These are phyloP conservation scores for Zaprionus africanus DNA, from an alignment of 1,140 invertebrate genomes.

Conservation along the genomic window DNA sequence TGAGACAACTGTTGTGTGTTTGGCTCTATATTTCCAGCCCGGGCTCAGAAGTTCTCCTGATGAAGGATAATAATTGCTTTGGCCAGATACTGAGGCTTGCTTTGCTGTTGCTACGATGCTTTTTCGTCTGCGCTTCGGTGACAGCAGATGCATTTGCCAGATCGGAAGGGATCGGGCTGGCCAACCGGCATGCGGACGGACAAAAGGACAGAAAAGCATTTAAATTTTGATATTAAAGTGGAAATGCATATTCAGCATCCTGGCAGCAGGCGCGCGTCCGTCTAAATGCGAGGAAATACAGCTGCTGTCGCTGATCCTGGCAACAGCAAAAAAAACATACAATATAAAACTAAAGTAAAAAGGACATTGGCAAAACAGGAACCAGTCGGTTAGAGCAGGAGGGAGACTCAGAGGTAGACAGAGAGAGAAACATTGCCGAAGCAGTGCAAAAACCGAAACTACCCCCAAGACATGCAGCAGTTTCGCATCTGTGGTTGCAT, in stretches of 20 bases:
- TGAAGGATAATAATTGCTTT: conserved; percentile 69
- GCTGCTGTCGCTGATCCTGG: conserved; percentile 65
- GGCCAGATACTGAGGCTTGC: conserved; percentile 18
- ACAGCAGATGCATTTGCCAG: conserved; percentile 76
- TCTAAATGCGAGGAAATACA: conserved; percentile 63
- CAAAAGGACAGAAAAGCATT: conserved; percentile 58
- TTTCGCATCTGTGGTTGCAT: conserved; percentile 70
- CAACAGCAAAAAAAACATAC: background rate
- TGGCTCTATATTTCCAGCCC: conserved; percentile 30
- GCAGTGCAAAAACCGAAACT: conserved; percentile 53
- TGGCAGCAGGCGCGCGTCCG: conserved; percentile 76
- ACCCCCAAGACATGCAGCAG: conserved; percentile 43
- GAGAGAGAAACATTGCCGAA: conserved; percentile 40
- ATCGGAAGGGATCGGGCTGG: conserved; percentile 70
- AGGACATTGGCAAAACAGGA: conserved; percentile 72
- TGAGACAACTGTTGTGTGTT: conserved; percentile 61
- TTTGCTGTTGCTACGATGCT: conserved; percentile 27
- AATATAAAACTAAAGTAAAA: conserved; percentile 53
- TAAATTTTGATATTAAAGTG: conserved; percentile 83
- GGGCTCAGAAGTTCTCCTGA: conserved; percentile 17
- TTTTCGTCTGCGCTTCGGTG: conserved; percentile 31
- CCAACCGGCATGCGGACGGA: conserved; percentile 12
- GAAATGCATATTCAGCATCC: conserved; percentile 83
- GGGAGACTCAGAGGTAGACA: background rate
- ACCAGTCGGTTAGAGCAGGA: conserved; percentile 32